Percentiles rank a stretch among this genome's conserved stretches.
phyloP scores from a whole-genome alignment of 2,888 invertebrate species.

The Heliconius cydno region DNA sequence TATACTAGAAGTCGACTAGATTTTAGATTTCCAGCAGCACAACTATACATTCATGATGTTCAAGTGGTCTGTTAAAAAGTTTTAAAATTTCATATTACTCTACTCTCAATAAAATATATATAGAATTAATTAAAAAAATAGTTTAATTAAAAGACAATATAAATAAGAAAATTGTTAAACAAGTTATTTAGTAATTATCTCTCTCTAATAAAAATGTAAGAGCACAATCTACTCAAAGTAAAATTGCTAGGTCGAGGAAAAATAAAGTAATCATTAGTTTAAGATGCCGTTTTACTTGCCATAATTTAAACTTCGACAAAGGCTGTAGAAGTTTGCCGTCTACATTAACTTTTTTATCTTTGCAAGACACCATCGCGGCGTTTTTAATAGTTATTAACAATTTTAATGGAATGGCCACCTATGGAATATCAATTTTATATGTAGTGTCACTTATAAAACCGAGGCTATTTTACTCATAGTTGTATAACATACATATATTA shows the following conservation, averaged over 20 bases:
- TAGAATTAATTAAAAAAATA: too few species aligned
- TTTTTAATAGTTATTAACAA: constrained; percentile 22
- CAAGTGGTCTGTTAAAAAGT: too few species aligned
- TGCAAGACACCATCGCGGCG: constrained; percentile 21
- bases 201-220: background rate
- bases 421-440: background rate
- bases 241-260: constrained; percentile 22
- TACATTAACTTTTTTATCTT: constrained; percentile 35
- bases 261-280: constrained; percentile 37
- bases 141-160: too few species aligned
- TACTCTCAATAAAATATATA: background rate
- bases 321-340: constrained; percentile 37
- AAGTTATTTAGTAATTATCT: background rate
- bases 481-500: background rate
- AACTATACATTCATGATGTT: too few species aligned
- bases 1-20: too few species aligned
- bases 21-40: too few species aligned
- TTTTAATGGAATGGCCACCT: background rate
- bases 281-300: constrained; percentile 37
- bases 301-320: constrained; percentile 44
- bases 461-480: background rate
- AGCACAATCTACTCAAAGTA: background rate
- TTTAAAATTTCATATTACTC: too few species aligned
- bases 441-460: background rate
- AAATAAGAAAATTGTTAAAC: background rate